Base-by-base conservation (phyloP, 2,113 vertebrate genomes). In the Sapajus apella region DNA sequence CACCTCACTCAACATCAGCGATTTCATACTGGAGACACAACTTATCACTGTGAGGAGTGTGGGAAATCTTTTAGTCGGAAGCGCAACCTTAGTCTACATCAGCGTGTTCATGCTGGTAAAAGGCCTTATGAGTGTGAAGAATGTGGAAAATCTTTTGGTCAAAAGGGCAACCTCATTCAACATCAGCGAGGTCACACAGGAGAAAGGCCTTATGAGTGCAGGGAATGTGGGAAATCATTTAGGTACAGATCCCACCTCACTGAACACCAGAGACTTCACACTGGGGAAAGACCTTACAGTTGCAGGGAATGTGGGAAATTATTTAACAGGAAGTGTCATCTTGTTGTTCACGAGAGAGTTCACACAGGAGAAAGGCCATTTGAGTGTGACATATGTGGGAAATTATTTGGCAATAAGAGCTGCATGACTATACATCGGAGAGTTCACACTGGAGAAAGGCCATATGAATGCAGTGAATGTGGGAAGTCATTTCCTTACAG, bases 371-470 rank as follows among this genome's bases (percentile, higher is more conserved):
- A 47, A 89, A 58, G n/a, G 32, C 72, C 55, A 9, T 77, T 61
- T 61, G 87, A 61, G 18, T 89, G 72, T 30, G 56, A 37, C 30
- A 40, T 75, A 55, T 76, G 86, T 76, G 97, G 97, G 10, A 94
- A 96, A 89, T n/a, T 73, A 43, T 97, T 97, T 75, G 72, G 86
- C 13, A 84, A 87, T 35, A 95, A 82, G 43, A 58, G 61, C 76
- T 81, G 86, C 61, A 85, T 97, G 6, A 88, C 86, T 68, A 80
- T 94, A 75, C 97, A 97, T 72, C 68, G 56, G 45, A 88, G 90
- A 50, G 85, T 95, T 66, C 96, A 97, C 83, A 93, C 87, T 32
- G 94, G 97, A 21, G 96, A 90, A 87, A 84, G 76, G 43, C 97
- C 88, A 37, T 8, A 25, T 56, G 18, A 56, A 21, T 56, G 56